Base-by-base conservation (phyloP, 1,140 invertebrate genomes). In the Arion vulgaris region DNA sequence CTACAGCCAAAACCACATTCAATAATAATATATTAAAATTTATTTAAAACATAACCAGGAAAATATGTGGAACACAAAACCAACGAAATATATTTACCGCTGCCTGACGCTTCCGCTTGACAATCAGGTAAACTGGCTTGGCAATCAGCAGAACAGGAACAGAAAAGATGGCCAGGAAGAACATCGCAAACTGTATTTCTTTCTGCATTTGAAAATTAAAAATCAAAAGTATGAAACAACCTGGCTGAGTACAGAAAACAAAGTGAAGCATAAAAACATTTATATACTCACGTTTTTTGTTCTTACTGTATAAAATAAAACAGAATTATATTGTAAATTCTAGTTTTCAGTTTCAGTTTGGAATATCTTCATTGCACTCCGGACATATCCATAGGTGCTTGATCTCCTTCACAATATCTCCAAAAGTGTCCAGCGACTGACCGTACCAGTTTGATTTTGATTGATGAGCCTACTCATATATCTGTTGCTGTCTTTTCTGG, bases 111-210 rank as follows among this genome's bases (percentile, higher is more conserved):
- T 28, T 32, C 1, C 62, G 62, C 28, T 17, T 66, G 7, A 66
- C 4, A 15, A 75, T 53, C 19, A 75, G 2, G 28, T 53, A 32
- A 17, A 75, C 73, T 5, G 91, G 91, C 72, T 92, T 92, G 17
- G 96, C 95, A 5, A 98, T 92, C 69, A 99, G 93, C 95, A 99
- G 95, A 84, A 97, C 94, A 0, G 98, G 98, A 38, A 99, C 95
- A 90, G 97, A 98, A 32, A 95, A 84, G 0, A 98, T 85, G 0
- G 95, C 96, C 5, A 95, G 84, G 1, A 96, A 88, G 4, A 98
- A 94, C 74, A 97, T 94, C n/a, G 94, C 89, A 32, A 93, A 93
- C 91, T 98, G 96, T 23, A 98, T 39, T 0, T 83, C 93, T 84
- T 93, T 91, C 93, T 99, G 96, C 0, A 88, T 38, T 0, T 26